Evolutionary conservation across 23 tunicate species (phyloP).

Genomic region (Styela plicata): DNA sequence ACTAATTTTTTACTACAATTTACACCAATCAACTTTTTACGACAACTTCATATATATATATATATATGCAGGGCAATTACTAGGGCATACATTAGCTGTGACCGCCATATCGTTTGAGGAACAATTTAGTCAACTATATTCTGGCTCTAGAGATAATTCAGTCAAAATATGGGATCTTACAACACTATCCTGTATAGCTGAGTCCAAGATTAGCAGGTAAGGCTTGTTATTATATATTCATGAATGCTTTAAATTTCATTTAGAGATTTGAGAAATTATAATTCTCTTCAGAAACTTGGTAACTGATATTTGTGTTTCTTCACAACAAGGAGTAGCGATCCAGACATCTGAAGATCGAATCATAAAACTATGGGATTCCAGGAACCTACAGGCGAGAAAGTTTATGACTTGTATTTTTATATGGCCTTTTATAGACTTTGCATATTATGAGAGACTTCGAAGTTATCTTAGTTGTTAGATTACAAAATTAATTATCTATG

Average conservation of each 20-base stretch:
- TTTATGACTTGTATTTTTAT: no score
- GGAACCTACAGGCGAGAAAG: constrained; percentile 41
- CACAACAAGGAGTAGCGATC: constrained; percentile 23
- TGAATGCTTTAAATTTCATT: neutral
- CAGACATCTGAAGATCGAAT: constrained; percentile 87
- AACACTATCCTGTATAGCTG: constrained; percentile 31
- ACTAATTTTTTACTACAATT: no score
- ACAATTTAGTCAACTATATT: constrained; percentile 16
- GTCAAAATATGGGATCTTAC: constrained; percentile 74
- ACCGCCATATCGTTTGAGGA: constrained; percentile 36
- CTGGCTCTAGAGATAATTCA: constrained; percentile 73
- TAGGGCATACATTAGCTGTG: constrained; percentile 58
- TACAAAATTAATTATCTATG: no score
- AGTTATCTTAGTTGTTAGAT: no score
- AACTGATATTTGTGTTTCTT: constrained; percentile 58
- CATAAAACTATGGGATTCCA: constrained; percentile 68
- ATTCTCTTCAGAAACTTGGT: constrained; percentile 63
- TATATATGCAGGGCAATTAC: constrained; percentile 46
- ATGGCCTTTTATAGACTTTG: no score
- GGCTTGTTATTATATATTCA: neutral
- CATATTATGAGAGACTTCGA: no score
- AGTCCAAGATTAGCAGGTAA: constrained; percentile 45
- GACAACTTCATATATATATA: no score
- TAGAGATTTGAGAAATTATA: no score
- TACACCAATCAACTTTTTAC: no score